phyloP scores from a whole-genome alignment of 2,113 vertebrate genomes.

The Corythornis vintsioides region DNA sequence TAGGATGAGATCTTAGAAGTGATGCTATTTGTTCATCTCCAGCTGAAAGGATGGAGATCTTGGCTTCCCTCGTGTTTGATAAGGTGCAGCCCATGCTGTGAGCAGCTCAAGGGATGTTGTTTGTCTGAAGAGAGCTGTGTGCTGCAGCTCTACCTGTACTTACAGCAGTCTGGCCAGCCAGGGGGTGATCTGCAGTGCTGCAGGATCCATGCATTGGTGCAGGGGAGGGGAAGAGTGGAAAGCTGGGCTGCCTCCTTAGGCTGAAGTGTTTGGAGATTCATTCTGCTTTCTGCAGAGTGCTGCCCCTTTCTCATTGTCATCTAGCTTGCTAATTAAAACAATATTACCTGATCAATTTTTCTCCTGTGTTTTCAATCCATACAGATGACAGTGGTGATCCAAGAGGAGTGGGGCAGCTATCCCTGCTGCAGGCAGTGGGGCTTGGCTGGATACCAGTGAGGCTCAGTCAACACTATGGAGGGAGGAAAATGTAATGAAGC shows the following conservation, averaged over 20 bases:
- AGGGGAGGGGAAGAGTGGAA: not conserved
- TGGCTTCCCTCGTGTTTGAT: not conserved
- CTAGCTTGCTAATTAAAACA: not conserved
- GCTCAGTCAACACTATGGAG: not conserved
- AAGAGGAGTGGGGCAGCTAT: not conserved
- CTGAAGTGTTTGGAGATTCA: not conserved
- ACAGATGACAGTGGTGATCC: not conserved
- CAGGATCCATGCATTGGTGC: not conserved
- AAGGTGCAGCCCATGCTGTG: not conserved
- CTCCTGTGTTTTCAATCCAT: not conserved
- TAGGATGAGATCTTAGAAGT: not conserved
- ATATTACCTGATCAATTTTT: not conserved
- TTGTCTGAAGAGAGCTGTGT: not conserved
- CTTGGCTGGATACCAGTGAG: not conserved
- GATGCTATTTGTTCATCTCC: too few relatives aligned
- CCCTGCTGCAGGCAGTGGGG: not conserved
- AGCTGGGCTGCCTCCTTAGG: not conserved
- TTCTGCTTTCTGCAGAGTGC: not conserved
- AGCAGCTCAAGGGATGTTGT: not conserved
- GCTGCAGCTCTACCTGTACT: not conserved
- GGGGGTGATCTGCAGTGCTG: not conserved
- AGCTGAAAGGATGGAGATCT: not conserved
- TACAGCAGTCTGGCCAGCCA: too few relatives aligned
- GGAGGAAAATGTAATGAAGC: not conserved
- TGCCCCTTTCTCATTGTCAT: not conserved